phyloP scores from a whole-genome alignment of 2,797 vertebrate genomes.

The Oceanodroma leucorhoa region DNA sequence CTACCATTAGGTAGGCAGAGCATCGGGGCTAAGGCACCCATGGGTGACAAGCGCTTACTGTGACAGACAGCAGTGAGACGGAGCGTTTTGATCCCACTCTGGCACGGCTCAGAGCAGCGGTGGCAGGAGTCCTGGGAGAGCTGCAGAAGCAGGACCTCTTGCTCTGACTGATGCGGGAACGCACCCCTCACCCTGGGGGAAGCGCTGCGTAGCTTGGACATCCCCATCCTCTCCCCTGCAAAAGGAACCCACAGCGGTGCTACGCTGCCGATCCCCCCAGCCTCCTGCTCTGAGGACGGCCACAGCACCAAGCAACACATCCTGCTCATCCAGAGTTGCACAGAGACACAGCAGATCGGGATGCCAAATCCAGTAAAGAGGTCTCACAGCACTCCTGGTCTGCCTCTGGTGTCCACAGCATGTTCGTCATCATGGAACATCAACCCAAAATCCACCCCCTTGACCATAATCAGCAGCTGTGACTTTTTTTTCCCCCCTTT shows the following conservation, averaged over 20 bases:
- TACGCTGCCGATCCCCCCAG: rapidly evolving
- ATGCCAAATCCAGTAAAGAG: background rate
- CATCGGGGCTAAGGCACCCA: background rate
- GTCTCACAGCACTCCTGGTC: background rate
- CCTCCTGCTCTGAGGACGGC: background rate
- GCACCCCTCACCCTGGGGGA: background rate
- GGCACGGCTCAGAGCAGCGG: rapidly evolving
- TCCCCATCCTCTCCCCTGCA: background rate
- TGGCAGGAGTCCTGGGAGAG: background rate
- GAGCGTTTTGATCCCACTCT: background rate
- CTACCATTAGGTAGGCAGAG: background rate
- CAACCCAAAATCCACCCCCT: background rate
- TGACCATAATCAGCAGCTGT: background rate
- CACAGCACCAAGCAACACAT: rapidly evolving
- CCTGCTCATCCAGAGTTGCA: rapidly evolving
- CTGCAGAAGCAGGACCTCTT: background rate
- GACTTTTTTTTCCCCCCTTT: background rate
- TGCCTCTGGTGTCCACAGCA: background rate
- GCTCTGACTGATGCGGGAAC: rapidly evolving
- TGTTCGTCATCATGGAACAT: rapidly evolving
- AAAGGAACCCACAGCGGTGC: background rate
- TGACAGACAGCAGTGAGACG: background rate
- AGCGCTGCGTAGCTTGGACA: background rate
- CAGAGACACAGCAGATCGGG: background rate
- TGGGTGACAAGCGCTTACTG: background rate